Conservation (phyloP, 1,140 invertebrate species). For the Temnothorax nylanderi region DNA sequence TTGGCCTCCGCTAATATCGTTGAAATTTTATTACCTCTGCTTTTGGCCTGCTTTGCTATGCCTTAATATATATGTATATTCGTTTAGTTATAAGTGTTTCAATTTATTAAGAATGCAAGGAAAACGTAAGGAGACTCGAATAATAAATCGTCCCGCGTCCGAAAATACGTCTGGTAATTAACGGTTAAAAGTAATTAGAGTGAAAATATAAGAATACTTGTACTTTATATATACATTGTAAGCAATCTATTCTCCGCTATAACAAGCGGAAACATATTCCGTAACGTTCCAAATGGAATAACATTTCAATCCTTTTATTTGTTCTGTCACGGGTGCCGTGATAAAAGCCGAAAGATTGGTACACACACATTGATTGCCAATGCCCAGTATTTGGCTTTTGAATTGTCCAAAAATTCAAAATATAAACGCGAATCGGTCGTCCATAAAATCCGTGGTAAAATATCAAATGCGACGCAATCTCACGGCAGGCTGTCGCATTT, state of each 20-base stretch:
- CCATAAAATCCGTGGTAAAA: constrained; percentile 43
- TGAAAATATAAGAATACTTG: not conserved
- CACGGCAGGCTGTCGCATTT: not conserved
- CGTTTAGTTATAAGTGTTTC: not conserved
- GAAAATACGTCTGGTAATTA: not conserved
- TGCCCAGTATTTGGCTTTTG: constrained; percentile 41
- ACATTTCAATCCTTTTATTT: constrained; percentile 41
- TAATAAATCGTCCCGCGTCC: not conserved
- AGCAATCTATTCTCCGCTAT: constrained; percentile 28
- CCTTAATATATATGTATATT: not conserved
- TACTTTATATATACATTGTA: not conserved
- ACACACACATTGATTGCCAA: constrained; percentile 40
- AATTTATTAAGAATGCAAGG: not conserved
- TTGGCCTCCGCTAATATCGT: not conserved
- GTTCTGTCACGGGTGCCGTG: constrained; percentile 18
- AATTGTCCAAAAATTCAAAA: constrained; percentile 50
- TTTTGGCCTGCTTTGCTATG: not conserved
- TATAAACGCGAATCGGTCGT: constrained; percentile 41
- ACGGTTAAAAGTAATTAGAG: not conserved
- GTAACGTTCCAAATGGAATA: constrained; percentile 1
- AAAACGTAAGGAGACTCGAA: not conserved
- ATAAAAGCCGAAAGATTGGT: constrained; percentile 34
- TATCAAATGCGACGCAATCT: constrained; percentile 49
- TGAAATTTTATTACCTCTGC: not conserved
- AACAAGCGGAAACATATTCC: constrained; percentile 31